Percentiles rank a stretch among this genome's conserved stretches.
phyloP scores from a whole-genome alignment of 2,888 invertebrate genomes.

The Drosophila vallismaia region DNA sequence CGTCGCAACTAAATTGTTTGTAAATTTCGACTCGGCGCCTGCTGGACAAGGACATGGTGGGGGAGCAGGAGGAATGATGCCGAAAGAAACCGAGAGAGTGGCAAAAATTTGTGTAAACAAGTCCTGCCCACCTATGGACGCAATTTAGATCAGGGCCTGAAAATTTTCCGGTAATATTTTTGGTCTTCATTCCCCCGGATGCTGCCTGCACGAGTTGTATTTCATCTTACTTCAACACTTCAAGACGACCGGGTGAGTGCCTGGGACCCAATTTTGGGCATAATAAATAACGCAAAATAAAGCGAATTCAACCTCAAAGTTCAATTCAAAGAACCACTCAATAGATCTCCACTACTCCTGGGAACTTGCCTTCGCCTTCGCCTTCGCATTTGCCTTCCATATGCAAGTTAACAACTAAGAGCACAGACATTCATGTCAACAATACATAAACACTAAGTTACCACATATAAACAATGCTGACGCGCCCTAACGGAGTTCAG shows the following conservation, averaged over 20 bases:
- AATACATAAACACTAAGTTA: no score
- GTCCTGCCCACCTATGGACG: conserved; percentile 55
- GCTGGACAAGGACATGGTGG: conserved; percentile 17
- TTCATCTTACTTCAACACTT: conserved; percentile 62
- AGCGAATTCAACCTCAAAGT: conserved; percentile 78
- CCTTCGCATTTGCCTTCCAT: conserved; percentile 39
- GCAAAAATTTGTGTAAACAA: conserved; percentile 65
- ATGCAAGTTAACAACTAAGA: no score
- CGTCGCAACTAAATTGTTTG: conserved; percentile 49
- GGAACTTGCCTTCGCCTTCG: conserved; percentile 46
- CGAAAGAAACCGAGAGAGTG: conserved; percentile 11
- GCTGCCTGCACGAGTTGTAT: conserved; percentile 17
- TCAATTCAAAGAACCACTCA: conserved; percentile 78
- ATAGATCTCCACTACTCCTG: conserved; percentile 61
- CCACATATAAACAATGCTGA: no score
- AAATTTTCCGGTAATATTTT: conserved; percentile 38
- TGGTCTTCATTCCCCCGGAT: conserved; percentile 13
- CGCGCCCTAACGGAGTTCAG: no score
- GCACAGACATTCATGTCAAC: no score
- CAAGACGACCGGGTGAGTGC: not conserved
- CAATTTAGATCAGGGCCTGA: conserved; percentile 63
- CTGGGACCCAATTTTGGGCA: conserved; percentile 34
- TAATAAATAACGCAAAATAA: conserved; percentile 77
- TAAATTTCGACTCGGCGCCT: conserved; percentile 36
- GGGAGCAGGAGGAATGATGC: not conserved